Evolutionary conservation across 1,140 invertebrate species (phyloP).

Genomic region (Aphis craccivora): DNA sequence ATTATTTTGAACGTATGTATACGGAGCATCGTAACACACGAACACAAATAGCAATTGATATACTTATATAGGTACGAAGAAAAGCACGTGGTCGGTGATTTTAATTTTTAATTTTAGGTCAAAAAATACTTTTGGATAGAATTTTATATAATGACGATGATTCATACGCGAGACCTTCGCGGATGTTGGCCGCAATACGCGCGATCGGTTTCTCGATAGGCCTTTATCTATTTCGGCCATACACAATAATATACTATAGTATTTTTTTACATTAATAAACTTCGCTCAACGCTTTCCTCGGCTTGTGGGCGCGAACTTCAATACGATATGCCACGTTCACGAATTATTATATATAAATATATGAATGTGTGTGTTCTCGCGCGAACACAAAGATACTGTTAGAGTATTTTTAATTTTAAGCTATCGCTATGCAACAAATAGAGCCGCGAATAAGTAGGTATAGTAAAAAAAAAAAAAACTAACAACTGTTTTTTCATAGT

Average conservation of each 20-base stretch:
- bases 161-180: not conserved
- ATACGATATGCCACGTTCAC: not conserved
- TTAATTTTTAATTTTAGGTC: not conserved
- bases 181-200: not conserved
- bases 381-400: not conserved
- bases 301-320: constrained; percentile 15
- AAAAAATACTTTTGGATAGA: not conserved
- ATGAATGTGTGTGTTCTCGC: not conserved
- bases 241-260: not conserved
- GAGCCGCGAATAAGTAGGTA: not conserved
- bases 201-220: not conserved
- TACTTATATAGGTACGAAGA: not conserved
- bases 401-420: constrained; percentile 5
- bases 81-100: constrained; percentile 3
- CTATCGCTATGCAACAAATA: not conserved
- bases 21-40: not conserved
- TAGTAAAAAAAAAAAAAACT: not conserved
- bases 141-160: not conserved
- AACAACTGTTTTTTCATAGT: not conserved
- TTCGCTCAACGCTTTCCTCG: not conserved
- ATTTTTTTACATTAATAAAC: not conserved
- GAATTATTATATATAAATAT: not conserved
- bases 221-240: not conserved
- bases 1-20: not conserved
- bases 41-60: not conserved